Base-by-base conservation (phyloP, 2,888 invertebrate genomes). In the Onthophagus sagittarius region DNA sequence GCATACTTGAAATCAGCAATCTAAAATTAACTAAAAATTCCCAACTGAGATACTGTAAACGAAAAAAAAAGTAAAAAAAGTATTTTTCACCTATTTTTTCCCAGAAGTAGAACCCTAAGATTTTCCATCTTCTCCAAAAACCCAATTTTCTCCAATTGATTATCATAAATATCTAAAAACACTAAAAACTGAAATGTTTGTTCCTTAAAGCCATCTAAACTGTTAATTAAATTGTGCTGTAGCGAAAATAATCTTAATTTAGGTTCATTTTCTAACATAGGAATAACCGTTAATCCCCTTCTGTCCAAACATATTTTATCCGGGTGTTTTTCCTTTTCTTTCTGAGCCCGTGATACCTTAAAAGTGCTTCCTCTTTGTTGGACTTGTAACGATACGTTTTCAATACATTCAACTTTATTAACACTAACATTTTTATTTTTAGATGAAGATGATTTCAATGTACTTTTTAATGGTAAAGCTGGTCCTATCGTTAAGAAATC, bases 91-190 rank as follows among this genome's bases (percentile, higher is more conserved):
- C 94, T 92, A 86, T 98, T 98, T 87, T 97, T 97, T 0, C 97
- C 97, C 83, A 98, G 89, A 76, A 97, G 87, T 73, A 98, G 88
- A 11, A 97, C 97, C 77, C 96, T 88, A 71, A 97, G 87, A 80
- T 93, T 93, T 76, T 91, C 90, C 70, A 97, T 87, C 71, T 91
- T 89, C 79, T 93, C 92, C 75, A 98, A 87, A 73, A 92, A 93
- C 73, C 91, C 90, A 75, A 97, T 93, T 82, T 92, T 92, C 78
- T 97, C 97, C 76, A 98, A 91, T 85, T 97, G 96, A 86, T 98
- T 98, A 85, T 97, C 96, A 83, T 97, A 98, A 73, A 98, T 89
- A 86, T 98, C 97, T 74, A 98, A 89, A 84, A 97, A 97, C 14
- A 97, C 96, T 74, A 98, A 87, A 85, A 93, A 92, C 15, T 90